A percentile compares a stretch with the other conserved stretches of the same genome.
phyloP scores from a whole-genome alignment of 2,113 vertebrate genomes.

The Gnathonemus echidnorhynchus region DNA sequence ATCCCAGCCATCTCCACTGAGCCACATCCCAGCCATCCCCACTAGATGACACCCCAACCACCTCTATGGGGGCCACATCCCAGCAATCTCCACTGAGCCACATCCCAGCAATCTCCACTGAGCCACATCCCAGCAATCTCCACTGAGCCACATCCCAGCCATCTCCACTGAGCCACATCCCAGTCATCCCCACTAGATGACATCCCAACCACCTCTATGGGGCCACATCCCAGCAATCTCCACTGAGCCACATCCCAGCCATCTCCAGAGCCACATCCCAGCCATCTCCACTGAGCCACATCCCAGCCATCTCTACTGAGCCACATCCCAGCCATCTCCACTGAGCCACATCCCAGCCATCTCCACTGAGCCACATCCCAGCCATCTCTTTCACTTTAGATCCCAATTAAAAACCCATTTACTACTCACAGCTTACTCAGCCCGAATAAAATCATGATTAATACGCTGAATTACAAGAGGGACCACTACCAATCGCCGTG shows the following conservation, averaged over 20 bases:
- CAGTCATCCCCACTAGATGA: too few relatives aligned
- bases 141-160: not conserved
- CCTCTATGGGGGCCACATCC: too few relatives aligned
- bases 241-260: not conserved
- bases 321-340: not conserved
- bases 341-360: not conserved
- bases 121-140: too few relatives aligned
- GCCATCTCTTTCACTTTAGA: slow-evolving; percentile 23
- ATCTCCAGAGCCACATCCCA: not conserved
- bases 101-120: too few relatives aligned
- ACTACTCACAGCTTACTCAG: slow-evolving; percentile 31
- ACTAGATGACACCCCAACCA: too few relatives aligned
- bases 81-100: too few relatives aligned
- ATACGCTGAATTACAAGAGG: slow-evolving; percentile 38
- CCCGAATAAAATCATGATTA: slow-evolving; percentile 52
- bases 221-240: not conserved
- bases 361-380: not conserved
- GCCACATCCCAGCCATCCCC: too few relatives aligned
- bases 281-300: too few relatives aligned
- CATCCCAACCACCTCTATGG: too few relatives aligned
- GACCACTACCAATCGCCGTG: slow-evolving; percentile 32
- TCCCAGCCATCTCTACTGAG: not conserved
- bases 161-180: too few relatives aligned
- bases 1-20: not conserved
- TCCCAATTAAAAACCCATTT: slow-evolving; percentile 46